Conservation (phyloP, 2,888 invertebrate species). For the Abscondita cerata region DNA sequence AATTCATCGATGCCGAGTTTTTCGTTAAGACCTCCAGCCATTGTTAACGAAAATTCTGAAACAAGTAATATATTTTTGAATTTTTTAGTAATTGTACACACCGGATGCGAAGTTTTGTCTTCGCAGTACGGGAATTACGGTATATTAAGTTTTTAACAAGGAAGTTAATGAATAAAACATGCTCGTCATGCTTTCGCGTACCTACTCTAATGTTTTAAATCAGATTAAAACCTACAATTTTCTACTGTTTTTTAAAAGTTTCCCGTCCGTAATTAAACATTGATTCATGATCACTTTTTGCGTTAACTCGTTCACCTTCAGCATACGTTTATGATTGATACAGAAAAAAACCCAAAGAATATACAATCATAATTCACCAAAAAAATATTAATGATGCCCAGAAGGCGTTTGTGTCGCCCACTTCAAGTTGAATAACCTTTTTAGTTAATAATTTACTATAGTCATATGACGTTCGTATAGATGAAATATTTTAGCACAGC, state of each 20-base stretch:
- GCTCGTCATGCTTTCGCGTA: slow-evolving; percentile 18
- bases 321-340: too few relatives aligned
- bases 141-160: slow-evolving; percentile 18
- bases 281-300: too few relatives aligned
- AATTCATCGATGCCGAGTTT: slow-evolving; percentile 76
- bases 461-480: too few relatives aligned
- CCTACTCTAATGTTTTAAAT: slow-evolving; percentile 17
- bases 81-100: neutral
- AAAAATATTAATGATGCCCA: too few relatives aligned
- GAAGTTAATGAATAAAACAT: slow-evolving; percentile 22
- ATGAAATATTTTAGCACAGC: too few relatives aligned
- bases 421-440: too few relatives aligned
- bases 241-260: slow-evolving; percentile 3
- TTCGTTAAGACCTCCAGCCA: slow-evolving; percentile 64
- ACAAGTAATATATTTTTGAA: slow-evolving; percentile 5
- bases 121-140: slow-evolving; percentile 26
- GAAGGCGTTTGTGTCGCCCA: too few relatives aligned
- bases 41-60: slow-evolving; percentile 19
- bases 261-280: too few relatives aligned
- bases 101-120: neutral
- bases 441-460: too few relatives aligned
- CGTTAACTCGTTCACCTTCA: too few relatives aligned
- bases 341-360: too few relatives aligned
- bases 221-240: slow-evolving; percentile 11
- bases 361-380: too few relatives aligned